Evolutionary conservation across 2,113 vertebrate species (phyloP), one percentile per base, ranked within the genome.

Genomic region (Alexandromys fortis): DNA sequence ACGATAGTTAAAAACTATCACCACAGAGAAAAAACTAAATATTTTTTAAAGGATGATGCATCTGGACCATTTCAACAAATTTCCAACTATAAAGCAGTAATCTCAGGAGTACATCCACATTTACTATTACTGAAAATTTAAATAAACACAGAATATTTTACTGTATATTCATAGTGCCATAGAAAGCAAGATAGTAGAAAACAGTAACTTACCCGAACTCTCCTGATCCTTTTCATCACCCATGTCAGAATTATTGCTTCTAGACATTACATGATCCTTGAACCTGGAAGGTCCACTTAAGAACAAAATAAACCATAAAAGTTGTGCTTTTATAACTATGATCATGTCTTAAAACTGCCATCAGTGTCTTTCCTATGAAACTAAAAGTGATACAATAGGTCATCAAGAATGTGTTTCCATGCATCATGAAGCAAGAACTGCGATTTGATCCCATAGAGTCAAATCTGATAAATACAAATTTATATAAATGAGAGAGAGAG

Each of bases 211-310:
- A 97, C 98, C 89, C 83, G 85, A 93, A 82, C 8, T 96, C 93
- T 89, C 68, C 49, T 52, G 52, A 92, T 67, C 77, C 73, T 94
- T 63, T 13, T 96, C 68, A n/a, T 92, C 76, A 89, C 79, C 30
- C 61, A n/a, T 28, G 79, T 63, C 67, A 61, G 89, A 95, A 95
- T 94, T 93, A 63, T 70, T 94, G 47, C 90, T 81, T 92, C 1
- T 38, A 88, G 95, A 81, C 2, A 7, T 89, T 92, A 96, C 79
- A 90, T 19, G 33, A 87, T 91, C 95, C 68, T 91, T 89, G 63
- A 87, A 13, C 38, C 61, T 94, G 8, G 67, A 93, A 87, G 96
- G 97, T 93, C 98, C 97, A 97, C 98, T 98, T 87, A 87, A 97
- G 26, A 49, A 95, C 33, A 90, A 89, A 58, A 45, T 3, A 94